Conservation (phyloP, 2,888 invertebrate genomes). For the Poecilobothrus nobilitatus region DNA sequence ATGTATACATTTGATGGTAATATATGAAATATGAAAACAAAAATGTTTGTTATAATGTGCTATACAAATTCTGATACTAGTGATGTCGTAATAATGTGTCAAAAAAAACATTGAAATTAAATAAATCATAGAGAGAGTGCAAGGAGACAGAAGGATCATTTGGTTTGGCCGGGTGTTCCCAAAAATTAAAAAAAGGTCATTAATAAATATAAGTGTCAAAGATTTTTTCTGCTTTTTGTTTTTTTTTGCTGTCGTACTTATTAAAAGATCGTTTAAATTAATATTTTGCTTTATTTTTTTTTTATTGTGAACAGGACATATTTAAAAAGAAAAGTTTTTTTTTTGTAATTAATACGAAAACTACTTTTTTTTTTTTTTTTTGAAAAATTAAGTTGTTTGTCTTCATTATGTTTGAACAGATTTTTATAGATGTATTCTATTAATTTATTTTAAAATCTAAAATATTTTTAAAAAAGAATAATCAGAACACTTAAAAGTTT, state of each 20-base stretch:
- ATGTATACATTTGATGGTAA: no score
- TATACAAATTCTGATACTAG: no score
- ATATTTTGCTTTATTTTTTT: no score
- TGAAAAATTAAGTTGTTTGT: slow-evolving; percentile 3
- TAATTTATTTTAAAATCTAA: not conserved
- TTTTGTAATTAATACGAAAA: not conserved
- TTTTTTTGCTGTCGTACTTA: not conserved
- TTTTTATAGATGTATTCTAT: not conserved
- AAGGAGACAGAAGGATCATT: not conserved
- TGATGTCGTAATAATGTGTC: no score
- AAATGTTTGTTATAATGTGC: no score
- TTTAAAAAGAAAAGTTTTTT: not conserved
- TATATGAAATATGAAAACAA: no score
- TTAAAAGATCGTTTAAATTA: slow-evolving; percentile 1
- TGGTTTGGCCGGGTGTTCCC: not conserved
- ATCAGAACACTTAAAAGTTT: no score
- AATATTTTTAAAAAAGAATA: no score
- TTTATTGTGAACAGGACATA: not conserved
- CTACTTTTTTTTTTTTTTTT: not conserved
- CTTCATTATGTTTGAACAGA: not conserved
- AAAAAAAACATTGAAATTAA: not conserved
- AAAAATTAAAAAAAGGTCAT: not conserved
- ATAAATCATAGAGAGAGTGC: not conserved
- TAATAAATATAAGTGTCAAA: slow-evolving; percentile 4
- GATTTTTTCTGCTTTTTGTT: not conserved